Conservation (phyloP, 1,140 invertebrate genomes). For the Periplaneta americana region DNA sequence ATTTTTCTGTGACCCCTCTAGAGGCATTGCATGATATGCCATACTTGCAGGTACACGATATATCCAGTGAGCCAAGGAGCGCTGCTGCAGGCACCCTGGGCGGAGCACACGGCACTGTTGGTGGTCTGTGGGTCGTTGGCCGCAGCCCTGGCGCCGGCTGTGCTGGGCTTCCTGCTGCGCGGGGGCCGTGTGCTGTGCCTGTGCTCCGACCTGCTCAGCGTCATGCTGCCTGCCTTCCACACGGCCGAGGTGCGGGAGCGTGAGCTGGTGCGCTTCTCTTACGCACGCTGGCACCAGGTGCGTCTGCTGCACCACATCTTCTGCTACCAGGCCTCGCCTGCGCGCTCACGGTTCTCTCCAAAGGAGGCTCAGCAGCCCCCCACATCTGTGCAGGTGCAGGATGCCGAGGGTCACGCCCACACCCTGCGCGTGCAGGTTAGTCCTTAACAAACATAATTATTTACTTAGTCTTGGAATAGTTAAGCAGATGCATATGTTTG, state of each 20-base stretch:
- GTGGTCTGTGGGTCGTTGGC: constrained; percentile 71
- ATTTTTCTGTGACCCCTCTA: too few species aligned
- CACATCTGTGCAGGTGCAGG: constrained; percentile 48
- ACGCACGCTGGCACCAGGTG: constrained; percentile 74
- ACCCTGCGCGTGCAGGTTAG: background rate
- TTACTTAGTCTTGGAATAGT: too few species aligned
- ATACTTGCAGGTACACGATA: constrained; percentile 58
- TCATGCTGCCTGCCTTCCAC: constrained; percentile 70
- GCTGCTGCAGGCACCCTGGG: constrained; percentile 58
- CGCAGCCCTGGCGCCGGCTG: constrained; percentile 51
- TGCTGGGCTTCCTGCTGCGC: constrained; percentile 64
- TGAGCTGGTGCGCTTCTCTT: constrained; percentile 75
- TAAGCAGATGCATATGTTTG: too few species aligned
- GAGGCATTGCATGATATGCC: too few species aligned
- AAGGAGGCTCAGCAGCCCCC: constrained; percentile 39
- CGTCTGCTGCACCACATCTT: constrained; percentile 83
- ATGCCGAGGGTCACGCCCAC: constrained; percentile 35
- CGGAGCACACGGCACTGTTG: constrained; percentile 63
- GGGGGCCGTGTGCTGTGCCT: constrained; percentile 75
- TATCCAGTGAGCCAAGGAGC: constrained; percentile 61
- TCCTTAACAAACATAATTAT: too few species aligned
- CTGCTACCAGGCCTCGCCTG: constrained; percentile 77
- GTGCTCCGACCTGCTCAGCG: constrained; percentile 74
- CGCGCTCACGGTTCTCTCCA: constrained; percentile 59
- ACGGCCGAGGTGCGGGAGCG: constrained; percentile 76